Percentiles rank a stretch among this genome's conserved stretches.
Evolutionary conservation across 2,888 invertebrate genomes (phyloP).

Genomic region (Frankliniella intonsa): DNA sequence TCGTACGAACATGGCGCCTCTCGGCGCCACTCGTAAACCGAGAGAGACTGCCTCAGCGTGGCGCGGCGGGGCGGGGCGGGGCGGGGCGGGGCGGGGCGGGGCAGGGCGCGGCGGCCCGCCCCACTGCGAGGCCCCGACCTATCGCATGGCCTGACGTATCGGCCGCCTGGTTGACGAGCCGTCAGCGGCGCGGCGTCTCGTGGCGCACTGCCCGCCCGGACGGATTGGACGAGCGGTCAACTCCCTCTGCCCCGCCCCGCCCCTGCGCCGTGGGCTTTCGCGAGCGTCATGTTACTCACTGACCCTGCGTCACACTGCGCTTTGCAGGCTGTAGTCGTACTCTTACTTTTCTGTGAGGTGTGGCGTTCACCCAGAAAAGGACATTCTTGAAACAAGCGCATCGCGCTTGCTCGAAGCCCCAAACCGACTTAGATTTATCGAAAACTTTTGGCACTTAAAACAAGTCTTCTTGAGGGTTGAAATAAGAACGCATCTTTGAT

Average conservation of each 20-base stretch:
- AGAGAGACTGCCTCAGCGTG: neutral
- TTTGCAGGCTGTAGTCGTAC: neutral
- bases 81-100: neutral
- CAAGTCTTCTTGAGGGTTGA: too few species aligned
- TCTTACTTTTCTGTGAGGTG: neutral
- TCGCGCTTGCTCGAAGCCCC: too few species aligned
- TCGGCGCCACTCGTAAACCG: constrained; percentile 9
- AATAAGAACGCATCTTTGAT: too few species aligned
- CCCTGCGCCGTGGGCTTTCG: neutral
- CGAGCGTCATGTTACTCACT: neutral
- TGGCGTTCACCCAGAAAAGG: too few species aligned
- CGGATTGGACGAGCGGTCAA: neutral
- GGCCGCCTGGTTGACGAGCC: constrained; percentile 17
- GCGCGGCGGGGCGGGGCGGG: neutral
- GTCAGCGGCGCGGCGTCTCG: neutral
- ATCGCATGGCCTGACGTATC: neutral
- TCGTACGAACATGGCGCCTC: neutral
- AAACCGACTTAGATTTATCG: too few species aligned
- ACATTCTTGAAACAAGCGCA: too few species aligned
- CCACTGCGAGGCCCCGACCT: neutral
- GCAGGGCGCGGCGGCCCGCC: neutral
- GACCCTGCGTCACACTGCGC: neutral
- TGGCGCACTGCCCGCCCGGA: neutral
- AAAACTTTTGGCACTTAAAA: too few species aligned
- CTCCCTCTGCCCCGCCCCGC: neutral